phyloP scores from a whole-genome alignment of 2,888 invertebrate species.

The Terebella lapidaria region DNA sequence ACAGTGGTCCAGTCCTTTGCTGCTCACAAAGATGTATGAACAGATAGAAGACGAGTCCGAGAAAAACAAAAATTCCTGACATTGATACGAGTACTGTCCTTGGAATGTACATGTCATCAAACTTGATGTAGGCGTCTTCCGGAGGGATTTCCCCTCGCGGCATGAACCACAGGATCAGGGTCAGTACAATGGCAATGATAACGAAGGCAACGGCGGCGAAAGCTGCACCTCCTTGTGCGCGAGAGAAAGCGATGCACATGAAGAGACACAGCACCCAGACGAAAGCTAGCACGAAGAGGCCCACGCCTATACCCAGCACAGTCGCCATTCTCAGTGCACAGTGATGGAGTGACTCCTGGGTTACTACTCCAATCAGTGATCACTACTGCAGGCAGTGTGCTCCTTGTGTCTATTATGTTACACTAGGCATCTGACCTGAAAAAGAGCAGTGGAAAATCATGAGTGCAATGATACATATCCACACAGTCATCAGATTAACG shows the following conservation, averaged over 20 bases:
- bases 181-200: conserved; percentile 18
- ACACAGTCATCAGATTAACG: no score
- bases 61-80: conserved; percentile 15
- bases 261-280: conserved; percentile 37
- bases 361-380: no score
- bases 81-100: conserved; percentile 19
- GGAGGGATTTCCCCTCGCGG: conserved; percentile 14
- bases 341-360: no score
- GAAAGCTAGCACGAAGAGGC: conserved; percentile 37
- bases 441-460: no score
- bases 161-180: conserved; percentile 22
- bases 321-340: conserved; percentile 19
- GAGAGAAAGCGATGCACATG: conserved; percentile 34
- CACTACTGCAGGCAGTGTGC: no score
- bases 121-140: conserved; percentile 10
- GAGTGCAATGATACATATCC: no score
- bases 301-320: conserved; percentile 38
- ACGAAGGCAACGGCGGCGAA: conserved; percentile 14
- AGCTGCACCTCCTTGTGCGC: conserved; percentile 32
- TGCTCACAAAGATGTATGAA: conserved; percentile 20
- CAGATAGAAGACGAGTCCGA: conserved; percentile 11
- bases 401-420: no score
- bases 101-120: conserved; percentile 16
- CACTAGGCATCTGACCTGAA: no score
- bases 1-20: conserved; percentile 10